A percentile compares a stretch with the other conserved stretches of the same genome.
Conservation (phyloP, 2,888 invertebrate species). For the Latrodectus elegans region DNA sequence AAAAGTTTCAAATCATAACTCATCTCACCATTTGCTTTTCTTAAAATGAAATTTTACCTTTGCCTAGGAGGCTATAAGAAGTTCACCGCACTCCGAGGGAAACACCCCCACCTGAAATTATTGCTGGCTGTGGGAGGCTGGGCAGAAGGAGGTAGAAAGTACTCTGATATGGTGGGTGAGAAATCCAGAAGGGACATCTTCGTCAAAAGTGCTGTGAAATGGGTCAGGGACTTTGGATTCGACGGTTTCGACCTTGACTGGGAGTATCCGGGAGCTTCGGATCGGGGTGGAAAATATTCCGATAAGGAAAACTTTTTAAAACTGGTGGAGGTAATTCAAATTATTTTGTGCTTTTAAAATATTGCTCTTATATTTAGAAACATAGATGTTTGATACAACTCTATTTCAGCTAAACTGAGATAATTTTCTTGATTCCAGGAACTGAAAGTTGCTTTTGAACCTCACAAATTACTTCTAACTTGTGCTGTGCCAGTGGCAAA, state of each 20-base stretch:
- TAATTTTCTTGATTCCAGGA: conserved; percentile 83
- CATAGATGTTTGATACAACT: not conserved
- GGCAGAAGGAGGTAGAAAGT: conserved; percentile 92
- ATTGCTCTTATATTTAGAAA: not conserved
- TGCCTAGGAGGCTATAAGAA: conserved; percentile 82
- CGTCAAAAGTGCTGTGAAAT: conserved; percentile 84
- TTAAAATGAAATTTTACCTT: no score
- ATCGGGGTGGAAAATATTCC: conserved; percentile 87
- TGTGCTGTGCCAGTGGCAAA: conserved; percentile 92
- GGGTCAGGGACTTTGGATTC: conserved; percentile 84
- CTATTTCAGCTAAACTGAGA: not conserved
- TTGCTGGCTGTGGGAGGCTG: conserved; percentile 91
- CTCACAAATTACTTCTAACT: conserved; percentile 88
- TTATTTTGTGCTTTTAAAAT: not conserved
- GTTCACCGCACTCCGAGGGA: conserved; percentile 83
- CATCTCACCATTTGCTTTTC: no score
- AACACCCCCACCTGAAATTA: conserved; percentile 84
- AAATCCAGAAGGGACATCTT: conserved; percentile 83
- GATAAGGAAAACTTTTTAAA: conserved; percentile 87
- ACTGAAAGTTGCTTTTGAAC: conserved; percentile 85
- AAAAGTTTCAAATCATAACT: no score
- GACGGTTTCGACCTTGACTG: conserved; percentile 92
- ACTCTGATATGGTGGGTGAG: conserved; percentile 86
- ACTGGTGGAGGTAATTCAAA: conserved; percentile 66
- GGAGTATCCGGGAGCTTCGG: conserved; percentile 92